phyloP scores from a whole-genome alignment of 2,888 invertebrate species.

The Pachydiplax longipennis region DNA sequence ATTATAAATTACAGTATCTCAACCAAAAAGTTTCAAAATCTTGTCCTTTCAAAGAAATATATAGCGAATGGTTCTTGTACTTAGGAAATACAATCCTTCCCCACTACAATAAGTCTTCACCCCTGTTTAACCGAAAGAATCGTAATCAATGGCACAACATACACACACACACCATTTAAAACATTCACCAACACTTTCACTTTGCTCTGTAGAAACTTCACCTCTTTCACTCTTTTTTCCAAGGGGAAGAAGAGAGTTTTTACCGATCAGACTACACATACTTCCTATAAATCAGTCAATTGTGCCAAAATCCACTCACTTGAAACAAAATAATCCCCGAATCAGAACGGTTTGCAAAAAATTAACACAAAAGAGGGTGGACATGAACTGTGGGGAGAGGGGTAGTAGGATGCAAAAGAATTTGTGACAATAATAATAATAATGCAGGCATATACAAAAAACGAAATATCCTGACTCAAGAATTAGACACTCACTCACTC shows the following conservation, averaged over 20 bases:
- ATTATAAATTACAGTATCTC: slow-evolving; percentile 39
- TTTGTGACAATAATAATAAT: slow-evolving; percentile 5
- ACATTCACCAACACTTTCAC: slow-evolving; percentile 34
- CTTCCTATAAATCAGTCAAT: slow-evolving; percentile 8
- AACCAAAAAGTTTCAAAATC: slow-evolving; percentile 23
- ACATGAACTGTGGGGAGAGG: background rate
- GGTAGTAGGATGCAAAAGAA: background rate
- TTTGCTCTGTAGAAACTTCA: slow-evolving; percentile 17
- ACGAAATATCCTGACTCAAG: slow-evolving; percentile 19
- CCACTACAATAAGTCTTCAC: slow-evolving; percentile 28
- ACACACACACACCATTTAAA: slow-evolving; percentile 14
- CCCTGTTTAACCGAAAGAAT: slow-evolving; percentile 23
- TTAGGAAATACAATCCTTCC: slow-evolving; percentile 37
- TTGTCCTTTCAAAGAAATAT: slow-evolving; percentile 31
- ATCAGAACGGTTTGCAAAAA: background rate
- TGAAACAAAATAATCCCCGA: background rate
- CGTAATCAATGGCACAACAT: slow-evolving; percentile 35
- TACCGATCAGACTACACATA: slow-evolving; percentile 1
- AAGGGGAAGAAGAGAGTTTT: slow-evolving; percentile 20
- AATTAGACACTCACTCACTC: slow-evolving; percentile 9
- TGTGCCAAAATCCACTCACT: background rate
- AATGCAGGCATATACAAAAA: background rate
- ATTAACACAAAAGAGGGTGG: background rate
- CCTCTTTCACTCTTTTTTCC: background rate
- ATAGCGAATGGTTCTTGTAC: slow-evolving; percentile 38